These are phyloP conservation scores for Luffia ferchaultella DNA, from an alignment of 2,888 invertebrate genomes.

Conservation along the genomic window DNA sequence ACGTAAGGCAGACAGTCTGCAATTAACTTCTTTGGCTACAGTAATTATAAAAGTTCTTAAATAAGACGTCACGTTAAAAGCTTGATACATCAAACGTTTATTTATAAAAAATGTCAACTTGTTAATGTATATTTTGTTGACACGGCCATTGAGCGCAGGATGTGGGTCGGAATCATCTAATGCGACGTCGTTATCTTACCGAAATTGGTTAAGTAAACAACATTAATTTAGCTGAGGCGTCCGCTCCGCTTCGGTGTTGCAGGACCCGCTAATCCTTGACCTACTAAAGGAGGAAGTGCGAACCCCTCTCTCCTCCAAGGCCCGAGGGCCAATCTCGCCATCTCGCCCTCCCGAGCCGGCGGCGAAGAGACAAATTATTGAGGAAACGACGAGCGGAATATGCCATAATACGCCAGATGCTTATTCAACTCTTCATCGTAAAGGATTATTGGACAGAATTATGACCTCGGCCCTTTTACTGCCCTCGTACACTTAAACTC, in stretches of 20 bases:
- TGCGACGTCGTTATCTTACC: neutral
- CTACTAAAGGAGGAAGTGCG: slow-evolving; percentile 18
- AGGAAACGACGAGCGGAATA: slow-evolving; percentile 35
- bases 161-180: neutral
- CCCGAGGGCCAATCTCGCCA: neutral
- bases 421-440: slow-evolving; percentile 37
- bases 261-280: slow-evolving; percentile 41
- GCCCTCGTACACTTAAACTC: slow-evolving; percentile 24
- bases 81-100: too few relatives aligned
- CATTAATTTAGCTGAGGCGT: slow-evolving; percentile 3
- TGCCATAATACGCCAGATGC: slow-evolving; percentile 33
- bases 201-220: slow-evolving; percentile 3
- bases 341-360: neutral
- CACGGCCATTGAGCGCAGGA: neutral
- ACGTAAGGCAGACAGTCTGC: too few relatives aligned
- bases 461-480: slow-evolving; percentile 17
- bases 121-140: neutral
- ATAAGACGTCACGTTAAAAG: too few relatives aligned
- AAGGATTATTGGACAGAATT: slow-evolving; percentile 35
- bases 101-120: too few relatives aligned
- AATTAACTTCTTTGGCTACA: too few relatives aligned
- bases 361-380: slow-evolving; percentile 31
- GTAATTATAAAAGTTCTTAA: too few relatives aligned
- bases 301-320: neutral
- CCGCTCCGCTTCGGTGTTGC: slow-evolving; percentile 19